phyloP scores from a whole-genome alignment of 2,888 invertebrate genomes.

The Sinelater perroti region DNA sequence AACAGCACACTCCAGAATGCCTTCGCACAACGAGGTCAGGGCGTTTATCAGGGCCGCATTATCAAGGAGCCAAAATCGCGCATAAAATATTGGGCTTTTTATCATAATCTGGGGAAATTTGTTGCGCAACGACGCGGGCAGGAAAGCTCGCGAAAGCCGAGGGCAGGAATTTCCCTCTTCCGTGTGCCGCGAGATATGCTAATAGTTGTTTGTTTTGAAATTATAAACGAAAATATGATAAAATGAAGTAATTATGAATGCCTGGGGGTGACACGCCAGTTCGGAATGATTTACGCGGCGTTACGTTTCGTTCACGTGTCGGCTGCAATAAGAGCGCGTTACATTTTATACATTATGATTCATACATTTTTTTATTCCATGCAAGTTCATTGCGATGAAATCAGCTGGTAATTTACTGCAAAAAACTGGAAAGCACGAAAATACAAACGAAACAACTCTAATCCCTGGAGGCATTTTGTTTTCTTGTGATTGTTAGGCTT shows the following conservation, averaged over 20 bases:
- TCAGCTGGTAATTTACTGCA: too few relatives aligned
- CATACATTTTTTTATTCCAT: too few relatives aligned
- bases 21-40: constrained; percentile 6
- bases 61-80: constrained; percentile 10
- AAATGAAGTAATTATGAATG: constrained; percentile 6
- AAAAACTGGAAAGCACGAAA: too few relatives aligned
- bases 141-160: background rate
- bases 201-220: constrained; percentile 2
- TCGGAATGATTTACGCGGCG: background rate
- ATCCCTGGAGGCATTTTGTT: too few relatives aligned
- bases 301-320: too few relatives aligned
- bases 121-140: background rate
- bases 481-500: too few relatives aligned
- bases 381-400: too few relatives aligned
- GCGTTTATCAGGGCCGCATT: constrained; percentile 5
- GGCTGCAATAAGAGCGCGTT: too few relatives aligned
- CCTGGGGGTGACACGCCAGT: background rate
- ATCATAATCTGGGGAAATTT: constrained; percentile 12
- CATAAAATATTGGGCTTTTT: constrained; percentile 15
- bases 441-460: too few relatives aligned
- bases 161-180: constrained; percentile 1
- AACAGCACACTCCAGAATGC: constrained; percentile 1
- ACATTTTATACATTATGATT: too few relatives aligned
- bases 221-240: constrained; percentile 9
- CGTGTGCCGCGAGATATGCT: constrained; percentile 5